Percentiles rank a stretch among this genome's conserved stretches.
These are phyloP conservation scores for Spisula subtruncata DNA, from an alignment of 2,888 invertebrate genomes.

Conservation along the genomic window DNA sequence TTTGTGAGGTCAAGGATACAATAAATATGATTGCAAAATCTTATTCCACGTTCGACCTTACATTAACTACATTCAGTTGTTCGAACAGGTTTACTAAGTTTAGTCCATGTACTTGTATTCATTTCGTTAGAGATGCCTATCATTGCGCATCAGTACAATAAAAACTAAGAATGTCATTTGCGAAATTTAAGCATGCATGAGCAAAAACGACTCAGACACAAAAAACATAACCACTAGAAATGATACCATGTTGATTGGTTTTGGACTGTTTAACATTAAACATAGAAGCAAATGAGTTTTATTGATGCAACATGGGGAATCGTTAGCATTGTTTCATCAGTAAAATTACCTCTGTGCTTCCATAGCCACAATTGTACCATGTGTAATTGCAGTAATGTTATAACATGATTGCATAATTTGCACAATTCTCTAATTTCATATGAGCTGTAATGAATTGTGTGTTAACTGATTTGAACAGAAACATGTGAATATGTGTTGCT, in stretches of 20 bases:
- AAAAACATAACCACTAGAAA: background rate
- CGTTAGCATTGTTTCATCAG: constrained; percentile 23
- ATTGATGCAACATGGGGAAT: background rate
- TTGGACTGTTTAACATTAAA: constrained; percentile 6
- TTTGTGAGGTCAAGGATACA: too few species aligned
- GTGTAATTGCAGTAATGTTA: constrained; percentile 24
- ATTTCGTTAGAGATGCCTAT: background rate
- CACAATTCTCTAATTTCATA: background rate
- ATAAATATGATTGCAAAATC: too few species aligned
- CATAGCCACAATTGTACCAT: background rate
- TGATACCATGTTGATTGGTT: background rate
- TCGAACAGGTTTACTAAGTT: too few species aligned
- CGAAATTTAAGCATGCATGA: background rate
- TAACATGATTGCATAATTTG: background rate
- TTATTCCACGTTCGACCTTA: too few species aligned
- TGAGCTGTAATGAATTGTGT: constrained; percentile 11
- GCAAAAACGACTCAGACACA: background rate
- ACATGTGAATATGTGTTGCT: too few species aligned
- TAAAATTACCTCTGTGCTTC: constrained; percentile 10
- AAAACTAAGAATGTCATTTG: background rate
- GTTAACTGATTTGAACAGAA: background rate
- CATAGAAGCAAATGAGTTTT: constrained; percentile 5
- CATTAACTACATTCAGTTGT: too few species aligned
- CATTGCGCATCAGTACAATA: background rate
- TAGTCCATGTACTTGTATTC: background rate